Evolutionary conservation across 2,113 vertebrate species (phyloP), one percentile per base, ranked within the genome.

Genomic region (Oplegnathus fasciatus): DNA sequence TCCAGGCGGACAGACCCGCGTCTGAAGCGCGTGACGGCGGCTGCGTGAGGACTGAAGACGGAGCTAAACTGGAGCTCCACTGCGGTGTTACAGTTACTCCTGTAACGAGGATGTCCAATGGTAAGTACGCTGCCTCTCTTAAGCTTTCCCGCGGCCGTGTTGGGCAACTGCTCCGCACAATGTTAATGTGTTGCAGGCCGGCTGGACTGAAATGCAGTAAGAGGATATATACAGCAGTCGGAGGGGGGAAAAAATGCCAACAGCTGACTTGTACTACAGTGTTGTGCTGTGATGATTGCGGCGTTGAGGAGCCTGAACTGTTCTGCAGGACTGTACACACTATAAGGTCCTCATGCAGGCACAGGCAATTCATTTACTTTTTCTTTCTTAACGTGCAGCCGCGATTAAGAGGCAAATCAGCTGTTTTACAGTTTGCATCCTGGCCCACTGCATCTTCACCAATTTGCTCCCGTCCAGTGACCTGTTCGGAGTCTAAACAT

Each of bases 231-330:
- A 6, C 34, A 37, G 34, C 3, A 37, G 34, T 3, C 3, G 69
- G 76, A 22, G 34, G 34, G 34, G 34, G 28, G 40, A n/a, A 50
- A 42, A 66, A 20, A 80, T 42, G 52, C 75, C 79, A 80, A 82
- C 91, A 92, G 91, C 87, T 89, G 91, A 91, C 82, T 86, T 83
- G 87, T 74, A 67, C 81, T 87, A 44, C 69, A 73, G 79, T 88
- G 89, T 87, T 88, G 52, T 81, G 44, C 81, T 82, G 82, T 82
- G 84, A 88, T 69, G 80, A 79, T 83, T 54, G 83, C 91, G 75
- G 78, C 44, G 48, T 61, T 62, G 57, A 62, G 66, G 55, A 80
- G 83, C 57, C 82, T 30, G 61, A 80, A 85, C 77, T 86, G 72
- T 86, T 61, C 83, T 88, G 89, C 86, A 66, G 88, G 89, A 93